phyloP scores from a whole-genome alignment of 2,113 vertebrate species.

The Archocentrus centrarchus region DNA sequence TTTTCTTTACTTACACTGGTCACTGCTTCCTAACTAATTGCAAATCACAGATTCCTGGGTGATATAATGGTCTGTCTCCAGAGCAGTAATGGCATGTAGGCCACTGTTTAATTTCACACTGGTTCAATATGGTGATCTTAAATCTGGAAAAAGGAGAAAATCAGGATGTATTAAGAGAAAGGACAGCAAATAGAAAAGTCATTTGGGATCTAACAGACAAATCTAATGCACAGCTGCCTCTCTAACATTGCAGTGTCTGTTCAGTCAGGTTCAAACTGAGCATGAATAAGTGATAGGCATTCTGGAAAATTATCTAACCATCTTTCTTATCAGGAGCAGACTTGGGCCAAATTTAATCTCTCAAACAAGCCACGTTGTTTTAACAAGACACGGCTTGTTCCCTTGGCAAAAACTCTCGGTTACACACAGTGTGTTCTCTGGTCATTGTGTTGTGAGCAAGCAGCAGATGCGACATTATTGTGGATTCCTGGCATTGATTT shows the following conservation, averaged over 20 bases:
- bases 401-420: constrained; percentile 25
- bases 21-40: neutral
- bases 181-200: neutral
- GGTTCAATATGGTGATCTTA: neutral
- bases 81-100: neutral
- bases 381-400: constrained; percentile 10
- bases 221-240: constrained; percentile 1
- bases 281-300: constrained; percentile 20
- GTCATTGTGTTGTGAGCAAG: constrained; percentile 42
- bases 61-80: neutral
- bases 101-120: neutral
- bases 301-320: constrained; percentile 63
- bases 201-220: neutral
- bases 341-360: constrained; percentile 55
- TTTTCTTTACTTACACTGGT: neutral
- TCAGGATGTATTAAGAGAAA: neutral
- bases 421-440: neutral
- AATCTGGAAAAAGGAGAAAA: neutral
- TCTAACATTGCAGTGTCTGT: neutral
- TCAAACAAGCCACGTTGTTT: constrained; percentile 39
- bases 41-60: neutral
- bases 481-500: constrained; percentile 36
- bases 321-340: constrained; percentile 54
- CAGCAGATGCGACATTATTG: constrained; percentile 42
- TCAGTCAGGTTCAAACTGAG: constrained; percentile 11